Conservation (phyloP, 2,797 vertebrate genomes). For the Mormyrops boulengeri region DNA sequence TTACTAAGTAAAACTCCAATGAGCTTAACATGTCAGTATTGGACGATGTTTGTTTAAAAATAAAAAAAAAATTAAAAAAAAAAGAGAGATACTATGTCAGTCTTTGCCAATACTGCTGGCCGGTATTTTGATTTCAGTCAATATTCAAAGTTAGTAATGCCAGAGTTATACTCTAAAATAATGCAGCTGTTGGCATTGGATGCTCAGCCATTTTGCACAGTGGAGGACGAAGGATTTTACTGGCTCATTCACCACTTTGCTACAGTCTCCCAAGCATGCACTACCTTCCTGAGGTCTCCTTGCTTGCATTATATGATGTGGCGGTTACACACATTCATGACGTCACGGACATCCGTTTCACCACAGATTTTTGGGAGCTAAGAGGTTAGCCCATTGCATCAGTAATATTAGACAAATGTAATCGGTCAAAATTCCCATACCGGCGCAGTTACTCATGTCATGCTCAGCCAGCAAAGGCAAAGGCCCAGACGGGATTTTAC, state of each 20-base stretch:
- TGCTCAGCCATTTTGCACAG: neutral
- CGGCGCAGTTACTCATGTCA: neutral
- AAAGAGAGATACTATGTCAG: neutral
- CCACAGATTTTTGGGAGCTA: neutral
- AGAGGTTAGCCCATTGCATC: neutral
- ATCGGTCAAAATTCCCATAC: neutral
- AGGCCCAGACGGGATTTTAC: neutral
- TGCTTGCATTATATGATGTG: neutral
- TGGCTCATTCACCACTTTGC: neutral
- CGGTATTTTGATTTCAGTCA: neutral
- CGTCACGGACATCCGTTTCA: neutral
- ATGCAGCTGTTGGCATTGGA: neutral
- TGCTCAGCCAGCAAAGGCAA: neutral
- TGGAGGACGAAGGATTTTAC: neutral
- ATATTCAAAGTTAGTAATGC: neutral
- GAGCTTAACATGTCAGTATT: neutral
- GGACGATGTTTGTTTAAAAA: neutral
- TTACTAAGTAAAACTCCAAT: neutral
- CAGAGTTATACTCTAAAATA: neutral
- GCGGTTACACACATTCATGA: neutral
- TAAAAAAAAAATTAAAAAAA: too few species aligned
- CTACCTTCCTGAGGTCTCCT: neutral
- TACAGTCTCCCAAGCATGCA: neutral
- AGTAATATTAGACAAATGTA: neutral
- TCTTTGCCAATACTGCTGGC: neutral